Evolutionary conservation across 2,797 vertebrate species (phyloP), one percentile per base, ranked within the genome.

Genomic region (Melanotaenia parkinsoni): DNA sequence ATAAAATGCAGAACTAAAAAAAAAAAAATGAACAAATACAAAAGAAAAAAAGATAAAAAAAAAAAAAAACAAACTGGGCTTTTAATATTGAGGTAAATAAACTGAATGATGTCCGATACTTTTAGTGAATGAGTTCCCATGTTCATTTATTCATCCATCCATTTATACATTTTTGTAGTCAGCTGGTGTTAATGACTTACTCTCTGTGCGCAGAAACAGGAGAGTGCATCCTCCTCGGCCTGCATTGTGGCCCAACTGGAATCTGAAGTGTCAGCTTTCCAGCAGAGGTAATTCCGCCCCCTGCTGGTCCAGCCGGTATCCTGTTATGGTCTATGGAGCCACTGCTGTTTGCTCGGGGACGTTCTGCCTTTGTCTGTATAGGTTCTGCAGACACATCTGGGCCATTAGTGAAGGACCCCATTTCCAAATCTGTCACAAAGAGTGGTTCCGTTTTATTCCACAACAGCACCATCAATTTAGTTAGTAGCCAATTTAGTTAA

Each of bases 271-370:
- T 30, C 1, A 86, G 45, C 80, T 92, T 94, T 67, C 67, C 90
- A 26, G 76, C 57, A 58, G 64, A 32, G 53, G 22, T 0, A 5
- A 83, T 22, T 64, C 58, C 58, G 71, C 84, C 79, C 45, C 80
- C 89, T 80, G 76, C 33, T 73, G 87, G 68, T 22, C 53, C 79
- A 13, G 32, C 22, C 13, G 66, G 71, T 8, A 54, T 62, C 63
- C 54, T 85, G 1, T 51, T 77, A 33, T 91, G 93, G 45, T 96
- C 95, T 0, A 83, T 63, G 0, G 92, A 91, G n/a, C 93, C 83
- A 4, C 91, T 92, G 79, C 88, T 86, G 38, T 94, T 86, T 10
- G 95, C 83, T 57, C 88, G 62, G 1, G 94, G 78, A 10, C 83
- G 74, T 0, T 92, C 93, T 0, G 84, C 86, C 0, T 89, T 91